Base-by-base conservation (phyloP, 2,888 invertebrate species). In the Lordiphosa fenestrarum region DNA sequence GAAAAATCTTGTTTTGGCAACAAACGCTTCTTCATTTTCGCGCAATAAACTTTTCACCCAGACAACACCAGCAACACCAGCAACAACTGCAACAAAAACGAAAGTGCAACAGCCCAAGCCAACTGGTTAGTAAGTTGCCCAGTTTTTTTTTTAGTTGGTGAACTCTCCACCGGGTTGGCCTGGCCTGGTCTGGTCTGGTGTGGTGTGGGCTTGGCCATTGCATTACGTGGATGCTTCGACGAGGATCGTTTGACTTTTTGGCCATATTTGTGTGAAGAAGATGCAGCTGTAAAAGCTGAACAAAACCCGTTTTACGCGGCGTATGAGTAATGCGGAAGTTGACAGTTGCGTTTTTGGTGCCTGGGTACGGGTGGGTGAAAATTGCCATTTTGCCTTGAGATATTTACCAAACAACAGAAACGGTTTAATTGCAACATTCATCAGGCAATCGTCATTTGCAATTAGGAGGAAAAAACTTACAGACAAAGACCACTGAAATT, bases 261-360 rank as follows among this genome's bases (percentile, higher is more conserved):
- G 69, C 75, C 78, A 82, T 80, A 84, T 81, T 77, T 84, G 71
- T 74, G 71, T 67, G 72, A 80, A 71, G 78, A 83, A 80, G 80
- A 83, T 70, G 81, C 74, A 60, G 64, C 61, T 54, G 36, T 42
- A 30, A 44, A 49, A 41, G 53, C 56, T 13, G 15, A 21, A 46
- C 15, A 64, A 64, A 83, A 68, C 81, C 58, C 35, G 78, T 76
- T 80, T 47, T 35, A 58, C 59, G 44, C 63, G 71, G 69, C 84
- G 76, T 57, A 72, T 84, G 81, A 71, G 80, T 84, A 84, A 80
- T 71, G 80, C 80, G 80, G 80, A 84, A 84, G 84, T 84, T 81
- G 76, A 71, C 78, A 83, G 80, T 78, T 80, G 44, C 33, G 9
- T 30, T 30, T 30, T 30, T 10, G 9, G 30, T 30, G 30, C 30